phyloP scores from a whole-genome alignment of 2,888 invertebrate genomes.

The Aquatica leii region DNA sequence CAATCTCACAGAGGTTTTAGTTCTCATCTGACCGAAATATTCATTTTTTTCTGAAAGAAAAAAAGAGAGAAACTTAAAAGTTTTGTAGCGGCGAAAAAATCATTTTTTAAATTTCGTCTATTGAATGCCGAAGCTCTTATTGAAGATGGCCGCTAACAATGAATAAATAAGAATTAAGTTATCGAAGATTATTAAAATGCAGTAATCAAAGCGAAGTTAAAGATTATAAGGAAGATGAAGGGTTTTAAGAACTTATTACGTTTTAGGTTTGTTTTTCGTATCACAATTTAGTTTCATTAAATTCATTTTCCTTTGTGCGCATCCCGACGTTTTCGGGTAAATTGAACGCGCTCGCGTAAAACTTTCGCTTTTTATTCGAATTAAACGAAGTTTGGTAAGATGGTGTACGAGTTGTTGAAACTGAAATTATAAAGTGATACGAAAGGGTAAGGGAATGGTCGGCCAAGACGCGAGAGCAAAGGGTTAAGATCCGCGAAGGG shows the following conservation, averaged over 20 bases:
- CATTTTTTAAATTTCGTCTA: slow-evolving; percentile 5
- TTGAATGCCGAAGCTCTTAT: slow-evolving; percentile 30
- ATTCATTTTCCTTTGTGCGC: slow-evolving; percentile 7
- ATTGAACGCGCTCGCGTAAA: slow-evolving; percentile 6
- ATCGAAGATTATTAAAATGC: slow-evolving; percentile 45
- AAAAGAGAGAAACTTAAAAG: neutral
- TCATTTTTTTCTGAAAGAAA: slow-evolving; percentile 6
- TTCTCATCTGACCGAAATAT: slow-evolving; percentile 25
- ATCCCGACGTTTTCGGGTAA: neutral
- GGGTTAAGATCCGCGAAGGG: slow-evolving; percentile 59
- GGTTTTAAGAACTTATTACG: slow-evolving; percentile 31
- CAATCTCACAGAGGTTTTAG: slow-evolving; percentile 46
- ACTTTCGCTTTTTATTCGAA: slow-evolving; percentile 10
- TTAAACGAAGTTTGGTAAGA: neutral
- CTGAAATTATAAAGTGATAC: slow-evolving; percentile 31
- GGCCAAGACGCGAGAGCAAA: slow-evolving; percentile 44
- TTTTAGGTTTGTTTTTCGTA: slow-evolving; percentile 20
- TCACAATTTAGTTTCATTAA: slow-evolving; percentile 31
- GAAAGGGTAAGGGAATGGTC: slow-evolving; percentile 24
- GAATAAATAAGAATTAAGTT: slow-evolving; percentile 55
- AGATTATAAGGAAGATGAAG: slow-evolving; percentile 23
- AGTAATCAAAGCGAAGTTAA: slow-evolving; percentile 24
- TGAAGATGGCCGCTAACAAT: slow-evolving; percentile 56
- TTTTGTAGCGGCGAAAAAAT: neutral
- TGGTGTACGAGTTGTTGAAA: slow-evolving; percentile 9